Evolutionary conservation across 2,888 invertebrate genomes (phyloP), one percentile per base, ranked within the genome.

Genomic region (Ischnus inquisitorius): DNA sequence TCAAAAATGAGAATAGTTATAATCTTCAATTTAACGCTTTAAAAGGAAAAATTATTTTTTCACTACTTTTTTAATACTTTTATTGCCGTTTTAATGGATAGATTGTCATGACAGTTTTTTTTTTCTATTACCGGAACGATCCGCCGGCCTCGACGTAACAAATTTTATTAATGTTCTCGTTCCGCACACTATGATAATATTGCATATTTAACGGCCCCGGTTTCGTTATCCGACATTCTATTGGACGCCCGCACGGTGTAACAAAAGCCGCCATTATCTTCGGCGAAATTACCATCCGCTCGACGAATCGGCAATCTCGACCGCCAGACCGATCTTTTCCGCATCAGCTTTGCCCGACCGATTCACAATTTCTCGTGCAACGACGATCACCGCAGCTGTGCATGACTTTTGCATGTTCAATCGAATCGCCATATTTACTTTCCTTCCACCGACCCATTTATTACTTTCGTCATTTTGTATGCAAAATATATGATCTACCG

Each of bases 331-430:
- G 10, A 14, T 54, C 72, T 19, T 46, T 62, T 54, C 16, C 22
- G 82, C 82, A 48, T 54, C 65, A 43, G 39, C 48, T 22, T 8
- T 54, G 8, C 12, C 54, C 10, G 10, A 6, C 51, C 4, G 10
- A 54, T 10, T 1, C 51, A 19, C 51, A 16, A 6, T 54, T 54
- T 3, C 3, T 3, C 10, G 54, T 2, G 22, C 19, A 22, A 54
- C 22, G 19, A 54, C 54, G 12, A 54, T 19, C 54, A 10, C 22
- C 34, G 34, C 6, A 34, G 6, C 8, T 34, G 4, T 5, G 34
- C 34, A 34, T 34, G 34, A 6, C 34, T 34, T 34, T 34, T 34
- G 34, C 34, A 34, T 34, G 34, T 34, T 34, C 1, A 34, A 34
- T 34, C 34, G 34, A 34, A 34, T 8, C 34, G 34, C 1, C 6